Evolutionary conservation across 2,888 invertebrate species (phyloP).

Genomic region (Parnassius smintheus): DNA sequence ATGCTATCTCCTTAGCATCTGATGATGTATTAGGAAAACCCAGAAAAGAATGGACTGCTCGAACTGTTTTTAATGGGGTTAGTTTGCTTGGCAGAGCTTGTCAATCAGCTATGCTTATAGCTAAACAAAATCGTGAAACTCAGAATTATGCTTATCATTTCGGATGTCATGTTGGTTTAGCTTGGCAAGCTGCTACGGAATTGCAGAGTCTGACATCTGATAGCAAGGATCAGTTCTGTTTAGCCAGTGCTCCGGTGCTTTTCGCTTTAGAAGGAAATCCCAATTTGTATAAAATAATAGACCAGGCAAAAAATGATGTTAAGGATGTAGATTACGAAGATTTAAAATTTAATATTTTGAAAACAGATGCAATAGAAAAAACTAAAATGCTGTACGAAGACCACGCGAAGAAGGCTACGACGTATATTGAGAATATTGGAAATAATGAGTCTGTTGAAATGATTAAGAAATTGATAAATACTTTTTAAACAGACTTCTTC

Average conservation of each 20-base stretch:
- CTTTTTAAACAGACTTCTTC: slow-evolving; percentile 42
- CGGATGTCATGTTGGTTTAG: slow-evolving; percentile 90
- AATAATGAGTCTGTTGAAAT: slow-evolving; percentile 70
- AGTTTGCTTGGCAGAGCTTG: slow-evolving; percentile 86
- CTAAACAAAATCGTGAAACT: slow-evolving; percentile 84
- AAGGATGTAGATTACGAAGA: slow-evolving; percentile 85
- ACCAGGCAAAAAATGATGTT: slow-evolving; percentile 84
- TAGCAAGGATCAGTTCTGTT: slow-evolving; percentile 85
- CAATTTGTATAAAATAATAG: slow-evolving; percentile 82
- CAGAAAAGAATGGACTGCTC: slow-evolving; percentile 86
- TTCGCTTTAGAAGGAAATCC: slow-evolving; percentile 91
- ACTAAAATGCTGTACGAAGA: slow-evolving; percentile 67
- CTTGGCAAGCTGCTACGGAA: slow-evolving; percentile 86
- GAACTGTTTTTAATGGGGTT: slow-evolving; percentile 87
- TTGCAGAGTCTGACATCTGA: slow-evolving; percentile 73
- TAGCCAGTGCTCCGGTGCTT: slow-evolving; percentile 91
- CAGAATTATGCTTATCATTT: slow-evolving; percentile 89
- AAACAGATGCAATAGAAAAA: slow-evolving; percentile 69
- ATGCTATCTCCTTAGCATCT: slow-evolving; percentile 60
- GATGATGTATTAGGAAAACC: slow-evolving; percentile 80
- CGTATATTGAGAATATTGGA: slow-evolving; percentile 62
- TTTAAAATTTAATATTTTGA: slow-evolving; percentile 72
- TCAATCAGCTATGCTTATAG: slow-evolving; percentile 88
- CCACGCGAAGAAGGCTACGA: slow-evolving; percentile 64
- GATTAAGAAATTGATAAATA: slow-evolving; percentile 71